A percentile compares a stretch with the other conserved stretches of the same genome.
Conservation (phyloP, 2,113 vertebrate species). For the Halcyon malimbica region DNA sequence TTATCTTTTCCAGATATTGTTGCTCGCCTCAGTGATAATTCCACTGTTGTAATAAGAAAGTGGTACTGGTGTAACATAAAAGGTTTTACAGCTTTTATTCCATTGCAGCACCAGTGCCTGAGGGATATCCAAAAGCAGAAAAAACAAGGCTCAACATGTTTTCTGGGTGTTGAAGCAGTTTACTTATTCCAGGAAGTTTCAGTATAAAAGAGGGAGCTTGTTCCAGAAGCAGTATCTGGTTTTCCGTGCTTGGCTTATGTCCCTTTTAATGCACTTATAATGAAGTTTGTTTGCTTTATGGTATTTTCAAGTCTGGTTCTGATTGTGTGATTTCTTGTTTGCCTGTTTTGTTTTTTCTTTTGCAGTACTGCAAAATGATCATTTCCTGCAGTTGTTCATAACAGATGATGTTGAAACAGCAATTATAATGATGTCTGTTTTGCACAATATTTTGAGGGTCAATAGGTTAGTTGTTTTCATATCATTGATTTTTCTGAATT, state of each 20-base stretch:
- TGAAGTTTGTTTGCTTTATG: not conserved
- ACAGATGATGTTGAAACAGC: conserved; percentile 83
- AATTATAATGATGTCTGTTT: conserved; percentile 79
- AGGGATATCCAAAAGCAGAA: not conserved
- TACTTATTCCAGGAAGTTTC: not conserved
- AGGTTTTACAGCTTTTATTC: not conserved
- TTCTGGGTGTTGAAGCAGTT: not conserved
- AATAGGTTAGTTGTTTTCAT: conserved; percentile 80
- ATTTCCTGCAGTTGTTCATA: conserved; percentile 86
- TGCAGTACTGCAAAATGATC: conserved; percentile 85
- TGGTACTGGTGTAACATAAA: not conserved
- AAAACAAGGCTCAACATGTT: not conserved
- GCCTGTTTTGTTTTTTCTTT: not conserved
- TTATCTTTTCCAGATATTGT: not conserved
- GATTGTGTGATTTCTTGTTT: conserved; percentile 31
- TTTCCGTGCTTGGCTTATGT: not conserved
- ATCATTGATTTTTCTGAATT: not conserved
- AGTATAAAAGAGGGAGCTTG: not conserved
- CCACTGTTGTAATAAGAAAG: not conserved
- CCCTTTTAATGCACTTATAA: not conserved
- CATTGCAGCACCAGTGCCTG: not conserved
- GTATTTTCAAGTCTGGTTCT: conserved; percentile 13
- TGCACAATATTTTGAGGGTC: conserved; percentile 80
- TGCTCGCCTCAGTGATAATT: not conserved
- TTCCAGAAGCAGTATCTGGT: not conserved